These are phyloP conservation scores for Calcarius lapponicus DNA, from an alignment of 2,797 vertebrate genomes.

Conservation along the genomic window DNA sequence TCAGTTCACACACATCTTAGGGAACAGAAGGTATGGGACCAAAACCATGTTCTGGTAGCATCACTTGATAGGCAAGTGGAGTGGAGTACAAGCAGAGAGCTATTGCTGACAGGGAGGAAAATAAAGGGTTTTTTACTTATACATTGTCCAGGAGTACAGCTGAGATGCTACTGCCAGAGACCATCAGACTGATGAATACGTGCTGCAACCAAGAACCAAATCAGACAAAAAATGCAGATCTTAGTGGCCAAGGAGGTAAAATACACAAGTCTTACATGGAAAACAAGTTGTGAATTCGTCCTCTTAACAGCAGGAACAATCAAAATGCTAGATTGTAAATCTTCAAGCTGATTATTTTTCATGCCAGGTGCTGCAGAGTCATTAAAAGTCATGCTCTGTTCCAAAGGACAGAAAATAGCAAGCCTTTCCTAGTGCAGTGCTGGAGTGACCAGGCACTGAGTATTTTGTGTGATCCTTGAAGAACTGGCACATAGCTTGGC, in stretches of 20 bases:
- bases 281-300: not conserved
- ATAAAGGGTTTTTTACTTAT: constrained; percentile 73
- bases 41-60: not conserved
- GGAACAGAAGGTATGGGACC: not conserved
- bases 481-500: not conserved
- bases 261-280: not conserved
- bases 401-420: not conserved
- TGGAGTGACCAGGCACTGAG: not conserved
- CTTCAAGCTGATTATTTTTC: not conserved
- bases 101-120: constrained; percentile 20
- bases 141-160: constrained; percentile 82
- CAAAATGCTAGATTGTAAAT: not conserved
- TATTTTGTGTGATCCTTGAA: not conserved
- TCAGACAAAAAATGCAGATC: constrained; percentile 33
- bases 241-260: not conserved
- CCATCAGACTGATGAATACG: constrained; percentile 76
- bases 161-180: constrained; percentile 82
- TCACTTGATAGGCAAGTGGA: constrained; percentile 22
- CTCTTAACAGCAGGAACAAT: not conserved
- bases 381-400: not conserved
- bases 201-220: constrained; percentile 78
- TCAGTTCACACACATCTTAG: not conserved
- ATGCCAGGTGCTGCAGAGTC: not conserved
- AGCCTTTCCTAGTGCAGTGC: not conserved
- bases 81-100: constrained; percentile 29